These are phyloP conservation scores for Antennarius striatus DNA, from an alignment of 2,113 vertebrate species.

Conservation along the genomic window DNA sequence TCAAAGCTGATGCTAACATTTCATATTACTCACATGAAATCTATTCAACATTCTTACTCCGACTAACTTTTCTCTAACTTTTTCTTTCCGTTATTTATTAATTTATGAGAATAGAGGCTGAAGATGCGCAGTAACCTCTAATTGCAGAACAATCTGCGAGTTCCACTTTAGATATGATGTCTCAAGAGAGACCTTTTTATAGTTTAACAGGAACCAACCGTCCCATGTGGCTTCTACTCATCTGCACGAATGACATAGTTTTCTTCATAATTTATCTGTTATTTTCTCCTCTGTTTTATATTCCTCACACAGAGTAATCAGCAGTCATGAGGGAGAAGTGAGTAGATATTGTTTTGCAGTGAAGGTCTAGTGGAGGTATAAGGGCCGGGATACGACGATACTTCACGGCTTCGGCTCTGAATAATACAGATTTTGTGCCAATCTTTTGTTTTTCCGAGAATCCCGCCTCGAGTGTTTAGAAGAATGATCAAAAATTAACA, in stretches of 20 bases:
- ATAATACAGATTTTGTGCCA: slow-evolving; percentile 30
- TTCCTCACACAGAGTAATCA: slow-evolving; percentile 54
- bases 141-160: slow-evolving; percentile 71
- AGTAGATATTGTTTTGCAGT: slow-evolving; percentile 6
- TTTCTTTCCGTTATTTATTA: slow-evolving; percentile 61
- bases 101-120: slow-evolving; percentile 65
- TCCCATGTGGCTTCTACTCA: slow-evolving; percentile 66
- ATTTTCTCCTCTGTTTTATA: slow-evolving; percentile 50
- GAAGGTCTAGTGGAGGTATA: slow-evolving; percentile 39
- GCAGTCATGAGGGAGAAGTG: slow-evolving; percentile 16
- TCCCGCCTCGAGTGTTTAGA: slow-evolving; percentile 43
- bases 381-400: slow-evolving; percentile 44
- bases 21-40: slow-evolving; percentile 6
- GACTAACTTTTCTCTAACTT: slow-evolving; percentile 57
- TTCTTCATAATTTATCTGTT: slow-evolving; percentile 66
- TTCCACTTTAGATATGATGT: slow-evolving; percentile 69
- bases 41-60: slow-evolving; percentile 4
- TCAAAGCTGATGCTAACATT: slow-evolving; percentile 1
- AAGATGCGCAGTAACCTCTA: slow-evolving; percentile 56
- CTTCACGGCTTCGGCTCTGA: slow-evolving; percentile 18
- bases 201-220: slow-evolving; percentile 74
- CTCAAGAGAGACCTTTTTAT: slow-evolving; percentile 74
- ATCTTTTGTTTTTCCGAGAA: slow-evolving; percentile 42
- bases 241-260: slow-evolving; percentile 72
- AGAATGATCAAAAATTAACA: slow-evolving; percentile 56